Evolutionary conservation across 2,888 invertebrate genomes (phyloP).

Genomic region (Clepsis dumicolana): DNA sequence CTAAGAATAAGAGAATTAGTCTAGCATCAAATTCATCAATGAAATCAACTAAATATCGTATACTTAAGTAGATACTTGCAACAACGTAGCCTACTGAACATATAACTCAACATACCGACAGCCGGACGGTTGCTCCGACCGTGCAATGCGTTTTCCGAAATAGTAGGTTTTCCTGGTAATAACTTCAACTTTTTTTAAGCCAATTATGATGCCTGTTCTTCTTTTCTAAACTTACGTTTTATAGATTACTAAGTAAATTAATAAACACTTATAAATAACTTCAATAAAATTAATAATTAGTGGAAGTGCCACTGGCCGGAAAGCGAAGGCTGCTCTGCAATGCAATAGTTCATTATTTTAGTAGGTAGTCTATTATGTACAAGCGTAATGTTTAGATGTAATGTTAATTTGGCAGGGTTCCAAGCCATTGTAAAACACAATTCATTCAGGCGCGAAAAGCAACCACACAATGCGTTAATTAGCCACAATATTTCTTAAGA

Average conservation of each 20-base stretch:
- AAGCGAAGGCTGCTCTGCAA: not conserved
- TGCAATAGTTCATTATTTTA: not conserved
- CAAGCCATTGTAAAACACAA: slow-evolving; percentile 13
- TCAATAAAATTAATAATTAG: not conserved
- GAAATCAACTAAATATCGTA: too few relatives aligned
- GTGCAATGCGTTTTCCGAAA: too few relatives aligned
- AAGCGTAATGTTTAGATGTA: not conserved
- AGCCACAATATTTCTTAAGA: slow-evolving; percentile 19
- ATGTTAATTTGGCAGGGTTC: slow-evolving; percentile 8
- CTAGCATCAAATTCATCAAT: not conserved
- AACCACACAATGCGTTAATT: not conserved
- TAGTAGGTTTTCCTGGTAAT: too few relatives aligned
- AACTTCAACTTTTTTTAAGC: too few relatives aligned
- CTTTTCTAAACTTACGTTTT: not conserved
- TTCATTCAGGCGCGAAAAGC: slow-evolving; percentile 22
- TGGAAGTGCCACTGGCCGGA: not conserved
- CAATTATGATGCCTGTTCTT: too few relatives aligned
- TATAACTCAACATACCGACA: too few relatives aligned
- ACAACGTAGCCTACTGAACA: too few relatives aligned
- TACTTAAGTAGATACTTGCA: too few relatives aligned
- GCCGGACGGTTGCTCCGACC: too few relatives aligned
- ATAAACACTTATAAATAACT: too few relatives aligned
- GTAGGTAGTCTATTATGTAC: not conserved
- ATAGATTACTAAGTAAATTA: not conserved
- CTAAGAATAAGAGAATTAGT: not conserved